Evolutionary conservation across 1,140 invertebrate species (phyloP), one percentile per base, ranked within the genome.

Genomic region (Chrysoperla carnea): DNA sequence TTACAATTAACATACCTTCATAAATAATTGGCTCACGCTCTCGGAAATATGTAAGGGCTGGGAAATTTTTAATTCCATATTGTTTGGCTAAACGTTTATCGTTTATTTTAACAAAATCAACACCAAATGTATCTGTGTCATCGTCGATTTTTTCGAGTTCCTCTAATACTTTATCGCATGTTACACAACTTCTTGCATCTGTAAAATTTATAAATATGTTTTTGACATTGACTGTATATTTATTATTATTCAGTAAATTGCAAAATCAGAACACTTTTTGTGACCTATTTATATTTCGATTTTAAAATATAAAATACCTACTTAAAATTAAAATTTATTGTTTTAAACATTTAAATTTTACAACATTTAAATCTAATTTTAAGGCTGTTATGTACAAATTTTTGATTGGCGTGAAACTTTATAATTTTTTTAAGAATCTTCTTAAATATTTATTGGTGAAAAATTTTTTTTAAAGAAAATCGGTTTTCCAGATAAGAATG

Each of bases 71-170:
- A 62, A 93, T 88, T 52, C 87, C 88, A 76, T 91, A 89, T 53
- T 90, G 85, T 60, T 93, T 93, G 40, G 90, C 89, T 53, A 89
- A 70, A 66, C 88, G 75, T 73, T 92, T 91, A 67, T 94, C 90
- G 70, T 90, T 90, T 60, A 91, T 90, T 68, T 93, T 93, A 45
- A 92, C 86, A 66, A 93, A 89, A 63, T 89, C 84, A 48, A 94
- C 86, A 51, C 88, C 88, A 63, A 92, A 91, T 31, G 81, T 78
- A 64, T 91, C 87, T 40, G 86, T 90, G 63, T 92, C 88, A 65
- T 91, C 87, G 68, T 92, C 87, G 56, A 93, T 93, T 62, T 88
- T 88, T 66, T 93, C 87, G 56, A 93, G 65, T 67, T 91, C 86
- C 49, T 78, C 77, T 54, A 93, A 70, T 46, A 90, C 86, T 63